phyloP scores from a whole-genome alignment of 2,888 invertebrate genomes.

The Polymixis flavicincta region DNA sequence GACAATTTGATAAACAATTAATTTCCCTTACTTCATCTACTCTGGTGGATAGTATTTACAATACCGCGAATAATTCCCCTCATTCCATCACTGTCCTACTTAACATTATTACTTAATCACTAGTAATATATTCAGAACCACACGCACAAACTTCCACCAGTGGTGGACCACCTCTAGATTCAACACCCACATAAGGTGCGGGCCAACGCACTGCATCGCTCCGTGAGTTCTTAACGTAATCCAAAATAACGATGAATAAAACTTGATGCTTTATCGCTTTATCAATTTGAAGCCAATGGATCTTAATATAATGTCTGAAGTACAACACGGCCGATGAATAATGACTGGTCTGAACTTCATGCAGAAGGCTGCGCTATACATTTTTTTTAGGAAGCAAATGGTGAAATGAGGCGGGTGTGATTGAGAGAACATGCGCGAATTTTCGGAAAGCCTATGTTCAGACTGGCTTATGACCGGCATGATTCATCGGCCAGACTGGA shows the following conservation, averaged over 20 bases:
- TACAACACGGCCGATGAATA: neutral
- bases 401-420: neutral
- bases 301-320: neutral
- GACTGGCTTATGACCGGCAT: neutral
- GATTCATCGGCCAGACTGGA: neutral
- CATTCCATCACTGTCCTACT: constrained; percentile 1
- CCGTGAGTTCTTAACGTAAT: constrained; percentile 17
- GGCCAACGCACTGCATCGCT: neutral
- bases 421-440: neutral
- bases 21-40: neutral
- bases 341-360: neutral
- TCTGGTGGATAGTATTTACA: neutral
- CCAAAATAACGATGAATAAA: neutral
- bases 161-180: neutral
- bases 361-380: neutral
- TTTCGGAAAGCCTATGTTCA: neutral
- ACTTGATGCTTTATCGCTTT: neutral
- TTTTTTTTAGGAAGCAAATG: neutral
- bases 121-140: neutral
- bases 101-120: neutral
- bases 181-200: neutral
- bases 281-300: neutral
- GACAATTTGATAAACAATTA: neutral
- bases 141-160: neutral
- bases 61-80: neutral